Evolutionary conservation across 2,113 vertebrate species (phyloP).

Genomic region (Grantiella picta): DNA sequence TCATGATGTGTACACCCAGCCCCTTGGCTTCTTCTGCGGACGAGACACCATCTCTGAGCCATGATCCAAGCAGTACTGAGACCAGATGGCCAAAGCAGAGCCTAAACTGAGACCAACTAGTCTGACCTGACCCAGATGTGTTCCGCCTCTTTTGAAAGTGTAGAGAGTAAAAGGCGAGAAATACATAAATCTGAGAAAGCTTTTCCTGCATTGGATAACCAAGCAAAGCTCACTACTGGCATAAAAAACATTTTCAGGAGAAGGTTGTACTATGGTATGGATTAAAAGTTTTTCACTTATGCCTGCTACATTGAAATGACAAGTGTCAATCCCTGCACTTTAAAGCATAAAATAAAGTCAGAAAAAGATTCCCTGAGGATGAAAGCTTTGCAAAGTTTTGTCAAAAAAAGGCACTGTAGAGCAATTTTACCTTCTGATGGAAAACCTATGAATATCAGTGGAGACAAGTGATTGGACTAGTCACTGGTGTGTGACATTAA

Average conservation of each 20-base stretch:
- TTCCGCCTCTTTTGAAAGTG: not conserved
- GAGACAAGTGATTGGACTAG: not conserved
- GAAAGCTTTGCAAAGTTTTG: not conserved
- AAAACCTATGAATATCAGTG: not conserved
- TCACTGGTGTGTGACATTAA: not conserved
- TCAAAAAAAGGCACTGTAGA: not conserved
- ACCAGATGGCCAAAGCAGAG: not conserved
- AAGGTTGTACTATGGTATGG: not conserved
- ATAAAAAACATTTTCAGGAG: not conserved
- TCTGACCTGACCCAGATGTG: not conserved
- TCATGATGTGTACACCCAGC: not conserved
- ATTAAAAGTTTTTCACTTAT: not conserved
- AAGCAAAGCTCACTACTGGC: not conserved
- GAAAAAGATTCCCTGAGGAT: not conserved
- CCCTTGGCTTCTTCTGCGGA: not conserved
- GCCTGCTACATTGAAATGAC: not conserved
- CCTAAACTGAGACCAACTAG: not conserved
- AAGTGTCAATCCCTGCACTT: not conserved
- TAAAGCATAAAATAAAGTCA: not conserved
- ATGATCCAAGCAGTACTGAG: not conserved
- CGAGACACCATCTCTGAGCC: not conserved
- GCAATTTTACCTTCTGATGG: not conserved
- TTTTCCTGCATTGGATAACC: not conserved
- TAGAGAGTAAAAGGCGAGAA: not conserved
- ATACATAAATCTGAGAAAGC: not conserved